phyloP scores from a whole-genome alignment of 2,113 vertebrate species.

The Carollia perspicillata region DNA sequence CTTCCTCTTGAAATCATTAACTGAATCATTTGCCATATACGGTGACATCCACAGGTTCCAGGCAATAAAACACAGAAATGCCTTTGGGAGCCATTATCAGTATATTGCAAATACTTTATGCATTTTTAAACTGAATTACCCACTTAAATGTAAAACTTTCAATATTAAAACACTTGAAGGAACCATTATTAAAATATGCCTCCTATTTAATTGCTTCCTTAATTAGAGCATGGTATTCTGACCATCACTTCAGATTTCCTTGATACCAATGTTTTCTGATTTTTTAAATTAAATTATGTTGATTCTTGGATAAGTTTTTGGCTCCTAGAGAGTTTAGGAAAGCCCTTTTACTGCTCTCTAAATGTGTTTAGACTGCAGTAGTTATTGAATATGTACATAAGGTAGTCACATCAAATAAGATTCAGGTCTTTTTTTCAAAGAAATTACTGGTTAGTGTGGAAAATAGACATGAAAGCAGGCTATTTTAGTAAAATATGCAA shows the following conservation, averaged over 20 bases:
- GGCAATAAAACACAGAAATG: not conserved
- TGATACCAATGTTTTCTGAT: not conserved
- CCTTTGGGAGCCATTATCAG: not conserved
- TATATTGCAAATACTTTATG: not conserved
- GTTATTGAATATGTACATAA: not conserved
- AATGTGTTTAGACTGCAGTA: not conserved
- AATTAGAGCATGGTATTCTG: not conserved
- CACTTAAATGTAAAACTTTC: constrained; percentile 24
- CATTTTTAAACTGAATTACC: not conserved
- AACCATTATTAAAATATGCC: not conserved
- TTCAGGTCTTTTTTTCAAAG: not conserved
- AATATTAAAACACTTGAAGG: not conserved
- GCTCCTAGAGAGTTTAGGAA: not conserved
- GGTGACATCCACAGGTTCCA: not conserved
- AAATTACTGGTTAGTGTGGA: not conserved
- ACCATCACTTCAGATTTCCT: not conserved
- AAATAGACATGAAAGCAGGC: not conserved
- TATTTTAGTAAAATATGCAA: not conserved
- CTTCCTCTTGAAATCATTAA: not conserved
- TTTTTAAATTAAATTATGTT: not conserved
- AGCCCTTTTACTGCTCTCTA: not conserved
- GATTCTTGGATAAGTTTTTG: not conserved
- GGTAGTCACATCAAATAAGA: not conserved
- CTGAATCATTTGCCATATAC: not conserved
- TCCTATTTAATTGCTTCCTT: not conserved